These are phyloP conservation scores for Saguinus midas DNA, from an alignment of 2,113 vertebrate species.

Conservation along the genomic window DNA sequence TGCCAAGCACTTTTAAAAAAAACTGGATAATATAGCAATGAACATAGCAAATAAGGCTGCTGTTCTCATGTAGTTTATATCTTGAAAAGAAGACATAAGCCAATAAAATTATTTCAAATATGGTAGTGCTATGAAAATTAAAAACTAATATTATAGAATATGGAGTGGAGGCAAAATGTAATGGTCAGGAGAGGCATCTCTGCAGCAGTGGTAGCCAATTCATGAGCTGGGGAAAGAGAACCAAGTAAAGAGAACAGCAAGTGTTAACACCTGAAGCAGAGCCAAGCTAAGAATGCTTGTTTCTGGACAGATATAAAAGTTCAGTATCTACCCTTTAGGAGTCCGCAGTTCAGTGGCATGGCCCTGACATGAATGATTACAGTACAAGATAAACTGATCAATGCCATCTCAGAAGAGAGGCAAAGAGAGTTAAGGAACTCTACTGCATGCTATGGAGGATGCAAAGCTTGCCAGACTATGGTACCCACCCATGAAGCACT, in stretches of 20 bases:
- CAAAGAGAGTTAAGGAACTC: neutral
- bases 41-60: neutral
- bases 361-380: neutral
- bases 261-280: neutral
- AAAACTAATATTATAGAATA: neutral
- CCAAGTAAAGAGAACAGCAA: neutral
- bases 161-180: neutral
- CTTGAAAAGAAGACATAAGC: constrained; percentile 21
- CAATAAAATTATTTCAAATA: constrained; percentile 37
- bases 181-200: neutral
- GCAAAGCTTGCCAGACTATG: neutral
- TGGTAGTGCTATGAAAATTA: neutral
- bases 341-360: neutral
- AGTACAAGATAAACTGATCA: neutral
- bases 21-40: neutral
- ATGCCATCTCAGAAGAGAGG: neutral
- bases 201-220: neutral
- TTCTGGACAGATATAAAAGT: constrained; percentile 6
- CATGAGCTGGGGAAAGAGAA: neutral
- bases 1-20: neutral
- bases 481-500: neutral
- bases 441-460: neutral
- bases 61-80: neutral
- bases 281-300: neutral
- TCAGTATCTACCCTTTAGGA: neutral